A percentile compares a stretch with the other conserved stretches of the same genome.
Conservation (phyloP, 2,797 vertebrate genomes). For the Erethizon dorsatum region DNA sequence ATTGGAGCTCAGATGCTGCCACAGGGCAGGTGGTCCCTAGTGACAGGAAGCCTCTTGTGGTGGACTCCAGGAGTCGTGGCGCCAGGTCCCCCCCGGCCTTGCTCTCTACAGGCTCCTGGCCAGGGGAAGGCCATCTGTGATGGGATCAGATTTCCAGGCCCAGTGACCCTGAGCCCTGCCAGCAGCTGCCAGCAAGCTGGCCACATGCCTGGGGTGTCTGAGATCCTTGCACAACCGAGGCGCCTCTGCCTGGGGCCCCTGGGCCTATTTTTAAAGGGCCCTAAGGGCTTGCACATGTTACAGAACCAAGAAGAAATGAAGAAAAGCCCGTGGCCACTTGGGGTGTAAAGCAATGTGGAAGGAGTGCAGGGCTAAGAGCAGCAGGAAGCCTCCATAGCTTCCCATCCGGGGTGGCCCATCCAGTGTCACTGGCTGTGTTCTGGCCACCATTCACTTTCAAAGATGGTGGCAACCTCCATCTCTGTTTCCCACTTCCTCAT, state of each 20-base stretch:
- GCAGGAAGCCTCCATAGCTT: neutral
- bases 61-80: neutral
- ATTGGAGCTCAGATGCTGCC: slow-evolving; percentile 10
- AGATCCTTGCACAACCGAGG: slow-evolving; percentile 76
- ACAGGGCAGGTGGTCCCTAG: neutral
- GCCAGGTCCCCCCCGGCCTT: slow-evolving; percentile 8
- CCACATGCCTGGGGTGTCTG: slow-evolving; percentile 73
- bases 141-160: slow-evolving; percentile 73
- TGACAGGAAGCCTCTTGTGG: neutral
- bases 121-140: slow-evolving; percentile 33
- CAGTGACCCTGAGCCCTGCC: slow-evolving; percentile 58
- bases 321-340: neutral
- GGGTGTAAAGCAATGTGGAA: slow-evolving; percentile 33
- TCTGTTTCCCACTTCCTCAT: neutral
- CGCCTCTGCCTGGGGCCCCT: slow-evolving; percentile 37
- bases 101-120: slow-evolving; percentile 19
- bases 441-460: neutral
- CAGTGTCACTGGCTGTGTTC: neutral
- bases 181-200: slow-evolving; percentile 70
- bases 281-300: slow-evolving; percentile 54
- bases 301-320: slow-evolving; percentile 57
- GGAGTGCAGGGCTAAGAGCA: neutral
- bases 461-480: neutral
- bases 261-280: slow-evolving; percentile 79
- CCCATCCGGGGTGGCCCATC: neutral